Evolutionary conservation across 1,140 invertebrate genomes (phyloP).

Genomic region (Chionoecetes opilio): DNA sequence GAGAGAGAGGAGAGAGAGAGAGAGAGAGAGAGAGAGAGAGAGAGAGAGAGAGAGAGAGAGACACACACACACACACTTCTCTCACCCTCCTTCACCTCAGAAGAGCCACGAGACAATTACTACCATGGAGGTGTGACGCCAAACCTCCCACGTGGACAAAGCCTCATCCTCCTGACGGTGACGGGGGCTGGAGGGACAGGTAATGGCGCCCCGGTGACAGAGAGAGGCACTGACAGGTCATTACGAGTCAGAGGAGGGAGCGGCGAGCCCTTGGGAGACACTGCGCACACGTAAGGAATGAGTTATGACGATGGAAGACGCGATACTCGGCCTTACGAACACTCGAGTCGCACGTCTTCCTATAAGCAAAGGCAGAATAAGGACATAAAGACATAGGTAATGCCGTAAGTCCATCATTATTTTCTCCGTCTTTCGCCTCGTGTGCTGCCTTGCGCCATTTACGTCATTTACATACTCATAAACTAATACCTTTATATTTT

Average conservation of each 20-base stretch:
- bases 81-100: background rate
- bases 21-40: background rate
- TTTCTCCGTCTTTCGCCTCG: too few species aligned
- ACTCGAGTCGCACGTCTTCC: too few species aligned
- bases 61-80: background rate
- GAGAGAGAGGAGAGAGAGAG: constrained; percentile 13
- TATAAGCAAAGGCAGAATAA: background rate
- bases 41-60: background rate
- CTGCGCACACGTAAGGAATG: background rate
- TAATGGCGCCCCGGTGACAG: background rate
- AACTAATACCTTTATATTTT: too few species aligned
- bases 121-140: background rate
- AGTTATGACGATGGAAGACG: background rate
- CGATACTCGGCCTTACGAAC: background rate
- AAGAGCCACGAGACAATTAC: background rate
- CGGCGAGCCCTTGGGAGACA: background rate
- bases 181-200: background rate
- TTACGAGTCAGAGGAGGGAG: background rate
- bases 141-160: background rate
- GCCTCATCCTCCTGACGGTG: background rate
- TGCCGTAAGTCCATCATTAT: too few species aligned
- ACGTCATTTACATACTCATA: too few species aligned
- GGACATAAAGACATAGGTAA: too few species aligned
- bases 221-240: background rate
- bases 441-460: too few species aligned